Percentiles rank a stretch among this genome's conserved stretches.
These are phyloP conservation scores for Hemibagrus wyckioides DNA, from an alignment of 2,113 vertebrate genomes.

Conservation along the genomic window DNA sequence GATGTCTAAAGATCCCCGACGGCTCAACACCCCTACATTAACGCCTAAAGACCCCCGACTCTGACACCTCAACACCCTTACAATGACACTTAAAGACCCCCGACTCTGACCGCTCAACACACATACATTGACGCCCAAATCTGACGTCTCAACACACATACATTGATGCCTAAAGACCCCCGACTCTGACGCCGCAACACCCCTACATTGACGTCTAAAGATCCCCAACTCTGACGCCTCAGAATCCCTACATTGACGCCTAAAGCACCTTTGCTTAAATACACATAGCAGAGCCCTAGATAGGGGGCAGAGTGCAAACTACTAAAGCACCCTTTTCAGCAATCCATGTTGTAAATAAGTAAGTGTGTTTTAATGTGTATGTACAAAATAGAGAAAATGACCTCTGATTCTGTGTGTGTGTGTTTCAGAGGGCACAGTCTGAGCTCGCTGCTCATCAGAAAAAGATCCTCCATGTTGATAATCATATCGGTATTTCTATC, in stretches of 20 bases:
- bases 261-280: background rate
- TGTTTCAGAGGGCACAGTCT: constrained; percentile 90
- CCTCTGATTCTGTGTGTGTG: constrained; percentile 18
- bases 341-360: background rate
- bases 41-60: too few relatives aligned
- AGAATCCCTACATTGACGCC: background rate
- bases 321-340: background rate
- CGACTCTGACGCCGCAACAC: background rate
- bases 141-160: background rate
- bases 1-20: too few relatives aligned
- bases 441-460: constrained; percentile 98
- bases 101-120: background rate
- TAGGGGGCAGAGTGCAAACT: background rate
- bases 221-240: background rate
- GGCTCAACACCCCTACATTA: too few relatives aligned
- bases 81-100: too few relatives aligned
- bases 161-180: too few relatives aligned
- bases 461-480: constrained; percentile 98
- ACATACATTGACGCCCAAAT: background rate
- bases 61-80: too few relatives aligned
- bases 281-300: background rate
- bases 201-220: too few relatives aligned
- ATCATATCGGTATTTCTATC: constrained; percentile 96
- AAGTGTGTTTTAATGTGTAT: background rate
- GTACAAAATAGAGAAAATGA: background rate